phyloP scores from a whole-genome alignment of 2,888 invertebrate species.

The Nowickia ferox region DNA sequence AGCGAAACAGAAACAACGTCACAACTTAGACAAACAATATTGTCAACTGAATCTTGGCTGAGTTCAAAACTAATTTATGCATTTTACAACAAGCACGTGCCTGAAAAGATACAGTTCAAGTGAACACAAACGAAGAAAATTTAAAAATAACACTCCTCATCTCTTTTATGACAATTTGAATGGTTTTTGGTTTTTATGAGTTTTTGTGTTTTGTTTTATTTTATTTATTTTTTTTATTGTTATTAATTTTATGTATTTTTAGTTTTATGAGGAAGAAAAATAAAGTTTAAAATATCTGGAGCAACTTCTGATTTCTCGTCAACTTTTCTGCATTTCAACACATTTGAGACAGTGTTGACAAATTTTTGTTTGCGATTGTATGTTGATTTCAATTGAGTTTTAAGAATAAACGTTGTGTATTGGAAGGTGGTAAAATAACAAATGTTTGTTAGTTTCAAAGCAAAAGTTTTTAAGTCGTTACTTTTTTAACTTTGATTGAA shows the following conservation, averaged over 20 bases:
- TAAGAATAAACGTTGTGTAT: slow-evolving; percentile 52
- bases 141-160: background rate
- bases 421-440: slow-evolving; percentile 52
- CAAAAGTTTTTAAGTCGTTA: slow-evolving; percentile 61
- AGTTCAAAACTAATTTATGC: slow-evolving; percentile 45
- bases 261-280: slow-evolving; percentile 11
- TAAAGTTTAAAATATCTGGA: slow-evolving; percentile 16
- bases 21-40: slow-evolving; percentile 30
- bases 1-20: slow-evolving; percentile 41
- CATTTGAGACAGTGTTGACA: background rate
- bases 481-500: slow-evolving; percentile 63
- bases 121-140: slow-evolving; percentile 10
- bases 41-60: slow-evolving; percentile 54
- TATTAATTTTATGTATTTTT: slow-evolving; percentile 27
- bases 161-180: slow-evolving; percentile 19
- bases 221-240: background rate
- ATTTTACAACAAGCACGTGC: slow-evolving; percentile 59
- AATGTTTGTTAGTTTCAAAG: slow-evolving; percentile 64
- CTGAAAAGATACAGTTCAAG: slow-evolving; percentile 4
- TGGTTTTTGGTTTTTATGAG: slow-evolving; percentile 12
- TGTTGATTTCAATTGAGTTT: background rate
- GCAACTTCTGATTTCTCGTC: background rate
- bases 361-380: slow-evolving; percentile 2
- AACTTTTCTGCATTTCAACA: slow-evolving; percentile 5
- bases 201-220: background rate